Percentiles rank a stretch among this genome's conserved stretches.
phyloP scores from a whole-genome alignment of 2,888 invertebrate genomes.

The Calephelis perditalis region DNA sequence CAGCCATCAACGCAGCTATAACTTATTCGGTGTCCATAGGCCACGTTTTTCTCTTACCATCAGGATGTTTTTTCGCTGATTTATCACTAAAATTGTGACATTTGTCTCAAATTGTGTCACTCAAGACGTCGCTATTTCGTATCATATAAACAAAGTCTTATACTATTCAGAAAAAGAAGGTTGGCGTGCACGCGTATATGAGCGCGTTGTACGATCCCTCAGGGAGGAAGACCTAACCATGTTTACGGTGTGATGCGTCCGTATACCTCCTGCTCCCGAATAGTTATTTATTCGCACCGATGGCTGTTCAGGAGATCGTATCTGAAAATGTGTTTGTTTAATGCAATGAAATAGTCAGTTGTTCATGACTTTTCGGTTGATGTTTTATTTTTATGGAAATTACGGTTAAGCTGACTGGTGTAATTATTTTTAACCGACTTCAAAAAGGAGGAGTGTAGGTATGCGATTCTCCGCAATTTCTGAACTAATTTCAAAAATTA shows the following conservation, averaged over 20 bases:
- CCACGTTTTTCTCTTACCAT: too few species aligned
- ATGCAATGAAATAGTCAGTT: neutral
- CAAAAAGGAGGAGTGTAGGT: too few species aligned
- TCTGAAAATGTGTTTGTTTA: slow-evolving; percentile 3
- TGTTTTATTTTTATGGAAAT: too few species aligned
- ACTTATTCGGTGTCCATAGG: too few species aligned
- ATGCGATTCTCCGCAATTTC: too few species aligned
- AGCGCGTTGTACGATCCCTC: neutral
- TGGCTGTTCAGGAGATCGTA: neutral
- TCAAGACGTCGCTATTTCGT: neutral
- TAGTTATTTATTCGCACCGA: slow-evolving; percentile 6
- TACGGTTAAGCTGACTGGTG: too few species aligned
- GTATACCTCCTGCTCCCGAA: neutral
- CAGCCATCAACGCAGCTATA: too few species aligned
- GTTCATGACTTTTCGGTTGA: neutral
- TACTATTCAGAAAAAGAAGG: neutral
- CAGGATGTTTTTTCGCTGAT: too few species aligned
- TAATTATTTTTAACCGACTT: too few species aligned
- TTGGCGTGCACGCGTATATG: neutral
- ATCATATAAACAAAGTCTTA: neutral
- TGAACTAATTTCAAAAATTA: too few species aligned
- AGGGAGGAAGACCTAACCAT: slow-evolving; percentile 4
- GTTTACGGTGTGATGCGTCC: slow-evolving; percentile 5
- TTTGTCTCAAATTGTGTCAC: too few species aligned
- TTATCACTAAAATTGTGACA: too few species aligned